Evolutionary conservation across 2,888 invertebrate genomes (phyloP).

Genomic region (Protonemura montana): DNA sequence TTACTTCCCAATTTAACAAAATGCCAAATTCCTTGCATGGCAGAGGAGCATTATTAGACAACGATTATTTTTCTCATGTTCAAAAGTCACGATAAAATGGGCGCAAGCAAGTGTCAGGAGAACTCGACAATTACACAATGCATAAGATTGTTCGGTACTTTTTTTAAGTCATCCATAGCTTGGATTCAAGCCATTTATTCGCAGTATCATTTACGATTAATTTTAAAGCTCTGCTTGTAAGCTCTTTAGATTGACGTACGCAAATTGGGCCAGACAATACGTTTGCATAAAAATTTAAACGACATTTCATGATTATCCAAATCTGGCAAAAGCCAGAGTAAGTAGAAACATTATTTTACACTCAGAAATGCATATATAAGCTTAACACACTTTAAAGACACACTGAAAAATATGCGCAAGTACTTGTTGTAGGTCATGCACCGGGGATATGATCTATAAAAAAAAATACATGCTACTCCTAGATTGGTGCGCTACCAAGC

Average conservation of each 20-base stretch:
- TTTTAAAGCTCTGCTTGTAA: slow-evolving; percentile 12
- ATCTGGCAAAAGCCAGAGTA: background rate
- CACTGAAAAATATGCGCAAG: too few relatives aligned
- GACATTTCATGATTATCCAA: background rate
- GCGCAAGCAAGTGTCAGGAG: background rate
- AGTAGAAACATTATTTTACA: background rate
- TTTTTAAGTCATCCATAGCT: background rate
- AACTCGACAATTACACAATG: background rate
- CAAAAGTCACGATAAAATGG: too few relatives aligned
- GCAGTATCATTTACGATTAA: background rate
- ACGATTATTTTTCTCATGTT: too few relatives aligned
- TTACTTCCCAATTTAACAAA: too few relatives aligned
- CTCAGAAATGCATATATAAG: background rate
- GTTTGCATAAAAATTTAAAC: background rate
- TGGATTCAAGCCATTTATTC: background rate
- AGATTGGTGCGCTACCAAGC: too few relatives aligned
- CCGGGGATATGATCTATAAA: too few relatives aligned
- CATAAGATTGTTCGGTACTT: background rate
- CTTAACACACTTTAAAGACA: background rate
- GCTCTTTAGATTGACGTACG: background rate
- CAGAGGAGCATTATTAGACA: too few relatives aligned
- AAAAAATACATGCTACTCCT: too few relatives aligned
- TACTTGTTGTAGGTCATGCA: too few relatives aligned
- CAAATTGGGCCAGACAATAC: background rate
- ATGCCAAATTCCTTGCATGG: too few relatives aligned